A percentile compares a stretch with the other conserved stretches of the same genome.
Conservation (phyloP, 2,797 vertebrate genomes). For the Valencia hispanica region DNA sequence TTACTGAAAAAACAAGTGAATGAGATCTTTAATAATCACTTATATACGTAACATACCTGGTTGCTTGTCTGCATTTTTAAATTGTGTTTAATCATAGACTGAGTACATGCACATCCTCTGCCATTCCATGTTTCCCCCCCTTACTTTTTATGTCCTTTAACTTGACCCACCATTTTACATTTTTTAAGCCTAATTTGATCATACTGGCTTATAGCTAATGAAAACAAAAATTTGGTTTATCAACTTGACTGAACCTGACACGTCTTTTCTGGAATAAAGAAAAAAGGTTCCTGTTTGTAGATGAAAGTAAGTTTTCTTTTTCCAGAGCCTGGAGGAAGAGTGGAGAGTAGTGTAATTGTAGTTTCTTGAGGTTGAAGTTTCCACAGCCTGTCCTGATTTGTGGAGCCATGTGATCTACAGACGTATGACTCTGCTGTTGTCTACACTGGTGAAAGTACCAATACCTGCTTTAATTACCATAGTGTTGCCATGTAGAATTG, state of each 20-base stretch:
- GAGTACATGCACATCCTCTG: not conserved
- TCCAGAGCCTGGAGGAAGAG: not conserved
- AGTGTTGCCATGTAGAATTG: not conserved
- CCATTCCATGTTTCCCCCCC: not conserved
- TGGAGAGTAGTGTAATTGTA: not conserved
- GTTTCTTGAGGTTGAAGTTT: not conserved
- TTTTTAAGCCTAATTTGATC: not conserved
- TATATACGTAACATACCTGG: not conserved
- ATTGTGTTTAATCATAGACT: not conserved
- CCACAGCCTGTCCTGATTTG: not conserved
- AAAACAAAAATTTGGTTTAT: not conserved
- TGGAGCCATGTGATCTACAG: not conserved
- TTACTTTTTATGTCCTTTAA: not conserved
- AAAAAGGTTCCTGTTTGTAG: not conserved
- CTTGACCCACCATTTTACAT: not conserved
- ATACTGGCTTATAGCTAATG: not conserved
- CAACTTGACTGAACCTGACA: not conserved
- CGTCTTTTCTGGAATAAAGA: too few species aligned
- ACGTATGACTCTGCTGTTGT: not conserved
- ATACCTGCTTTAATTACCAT: too few species aligned
- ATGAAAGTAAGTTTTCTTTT: not conserved
- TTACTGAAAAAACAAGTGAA: too few species aligned
- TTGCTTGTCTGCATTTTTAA: not conserved
- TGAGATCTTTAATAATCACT: not conserved
- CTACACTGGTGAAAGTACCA: not conserved